Evolutionary conservation across 2,888 invertebrate genomes (phyloP).

Genomic region (Drosophila neotestacea): DNA sequence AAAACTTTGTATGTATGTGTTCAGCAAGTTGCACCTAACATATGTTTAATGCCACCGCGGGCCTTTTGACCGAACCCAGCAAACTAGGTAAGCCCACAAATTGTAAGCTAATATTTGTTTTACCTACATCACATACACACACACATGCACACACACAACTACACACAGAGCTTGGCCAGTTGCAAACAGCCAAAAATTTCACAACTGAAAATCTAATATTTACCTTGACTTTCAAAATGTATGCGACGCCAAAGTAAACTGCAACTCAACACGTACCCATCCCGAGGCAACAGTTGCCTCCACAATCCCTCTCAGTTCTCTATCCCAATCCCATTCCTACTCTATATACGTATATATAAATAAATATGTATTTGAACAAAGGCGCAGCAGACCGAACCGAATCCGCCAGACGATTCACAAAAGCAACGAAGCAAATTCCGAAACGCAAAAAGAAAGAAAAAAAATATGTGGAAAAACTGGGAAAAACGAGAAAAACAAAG

Average conservation of each 20-base stretch:
- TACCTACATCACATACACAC: conserved; percentile 62
- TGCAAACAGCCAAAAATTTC: conserved; percentile 68
- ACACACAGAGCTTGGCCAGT: conserved; percentile 28
- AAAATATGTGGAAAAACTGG: conserved; percentile 9
- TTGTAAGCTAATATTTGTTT: conserved; percentile 77
- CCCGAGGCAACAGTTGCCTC: conserved; percentile 13
- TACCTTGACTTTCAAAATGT: conserved; percentile 77
- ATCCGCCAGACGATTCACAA: conserved; percentile 59
- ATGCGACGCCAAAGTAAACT: conserved; percentile 70
- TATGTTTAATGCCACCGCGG: conserved; percentile 69
- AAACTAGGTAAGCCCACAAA: conserved; percentile 70
- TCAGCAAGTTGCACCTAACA: conserved; percentile 43
- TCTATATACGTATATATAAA: conserved; percentile 3
- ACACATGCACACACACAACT: conserved; percentile 19
- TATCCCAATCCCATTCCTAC: conserved; percentile 14
- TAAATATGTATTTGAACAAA: conserved; percentile 63
- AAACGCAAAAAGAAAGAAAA: conserved; percentile 13
- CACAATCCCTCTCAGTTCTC: conserved; percentile 7
- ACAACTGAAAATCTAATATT: conserved; percentile 77
- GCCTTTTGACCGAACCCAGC: conserved; percentile 55
- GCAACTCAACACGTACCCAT: conserved; percentile 63
- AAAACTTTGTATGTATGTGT: conserved; percentile 4
- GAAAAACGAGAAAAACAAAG: neutral
- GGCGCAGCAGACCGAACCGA: conserved; percentile 60
- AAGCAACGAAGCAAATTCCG: conserved; percentile 28